A percentile compares a stretch with the other conserved stretches of the same genome.
These are phyloP conservation scores for Rhincodon typus DNA, from an alignment of 2,797 vertebrate species.

Conservation along the genomic window DNA sequence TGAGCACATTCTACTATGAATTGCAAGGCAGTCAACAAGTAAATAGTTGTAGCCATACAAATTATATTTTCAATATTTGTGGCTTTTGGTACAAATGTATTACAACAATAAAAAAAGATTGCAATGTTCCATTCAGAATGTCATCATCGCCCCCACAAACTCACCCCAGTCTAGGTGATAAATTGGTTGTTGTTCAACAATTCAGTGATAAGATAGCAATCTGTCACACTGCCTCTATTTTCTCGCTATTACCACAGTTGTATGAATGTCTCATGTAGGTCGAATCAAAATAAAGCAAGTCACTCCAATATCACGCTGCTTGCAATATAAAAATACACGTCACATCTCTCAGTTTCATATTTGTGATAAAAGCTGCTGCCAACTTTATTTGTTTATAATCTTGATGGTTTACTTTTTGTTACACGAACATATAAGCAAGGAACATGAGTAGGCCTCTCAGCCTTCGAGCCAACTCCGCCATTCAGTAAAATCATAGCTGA, in stretches of 20 bases:
- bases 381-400: background rate
- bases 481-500: too few species aligned
- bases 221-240: background rate
- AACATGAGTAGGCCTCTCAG: too few species aligned
- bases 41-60: background rate
- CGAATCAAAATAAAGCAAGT: background rate
- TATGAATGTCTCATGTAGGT: background rate
- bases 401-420: background rate
- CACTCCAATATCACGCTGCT: background rate
- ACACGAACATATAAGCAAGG: too few species aligned
- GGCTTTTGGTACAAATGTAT: background rate
- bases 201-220: slow-evolving; percentile 20
- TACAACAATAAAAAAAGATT: background rate
- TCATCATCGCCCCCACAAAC: background rate
- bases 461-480: too few species aligned
- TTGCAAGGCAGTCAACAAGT: too few species aligned
- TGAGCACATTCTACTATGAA: background rate
- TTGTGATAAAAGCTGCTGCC: background rate
- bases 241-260: background rate
- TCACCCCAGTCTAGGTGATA: background rate
- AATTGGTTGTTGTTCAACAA: slow-evolving; percentile 4
- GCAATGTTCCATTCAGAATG: background rate
- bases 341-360: background rate
- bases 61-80: slow-evolving; percentile 17
- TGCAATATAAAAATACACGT: background rate